Evolutionary conservation across 2,888 invertebrate species (phyloP), one percentile per base, ranked within the genome.

Genomic region (Hemicrepidius hirtus): DNA sequence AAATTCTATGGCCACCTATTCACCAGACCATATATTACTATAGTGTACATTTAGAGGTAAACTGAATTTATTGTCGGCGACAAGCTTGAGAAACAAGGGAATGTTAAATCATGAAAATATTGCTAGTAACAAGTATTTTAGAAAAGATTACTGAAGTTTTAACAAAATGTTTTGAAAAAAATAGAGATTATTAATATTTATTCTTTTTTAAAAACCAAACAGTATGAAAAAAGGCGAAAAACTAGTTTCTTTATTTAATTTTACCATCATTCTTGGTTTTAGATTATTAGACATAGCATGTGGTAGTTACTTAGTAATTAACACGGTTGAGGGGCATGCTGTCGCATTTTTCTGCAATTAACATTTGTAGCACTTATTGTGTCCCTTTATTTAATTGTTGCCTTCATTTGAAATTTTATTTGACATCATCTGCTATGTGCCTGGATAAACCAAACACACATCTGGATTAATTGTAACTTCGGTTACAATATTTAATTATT

Each of bases 361-460:
- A 59, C 18, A 9, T 18, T 41, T 21, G 41, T 60, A 60, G 60
- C 37, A 41, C n/a, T 9, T 41, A 44, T 1, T 18, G 53, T 28
- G 9, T 53, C n/a, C 53, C 24, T 3, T 46, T 40, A 40, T 40
- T 40, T 46, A 18, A 46, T 46, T 46, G 20, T 44, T 18, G 46
- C 46, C 44, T 49, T 55, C 50, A 49, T 32, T 32, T 32, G 12
- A 20, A 6, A 20, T 64, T 65, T 62, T 40, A 44, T 66, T 66
- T 62, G 10, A n/a, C 28, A 66, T 57, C 49, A 66, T 32, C 35
- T 46, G 67, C 63, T 62, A 62, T 67, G 13, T 60, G 68, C 68
- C 59, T 68, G 32, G 46, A 60, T 49, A 62, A 46, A 16, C 57
- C 16, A 24, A 35, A 60, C 21, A 18, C 9, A 28, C 46, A 46